Base-by-base conservation (phyloP, 2,797 vertebrate species). In the Nannoperca obscura region DNA sequence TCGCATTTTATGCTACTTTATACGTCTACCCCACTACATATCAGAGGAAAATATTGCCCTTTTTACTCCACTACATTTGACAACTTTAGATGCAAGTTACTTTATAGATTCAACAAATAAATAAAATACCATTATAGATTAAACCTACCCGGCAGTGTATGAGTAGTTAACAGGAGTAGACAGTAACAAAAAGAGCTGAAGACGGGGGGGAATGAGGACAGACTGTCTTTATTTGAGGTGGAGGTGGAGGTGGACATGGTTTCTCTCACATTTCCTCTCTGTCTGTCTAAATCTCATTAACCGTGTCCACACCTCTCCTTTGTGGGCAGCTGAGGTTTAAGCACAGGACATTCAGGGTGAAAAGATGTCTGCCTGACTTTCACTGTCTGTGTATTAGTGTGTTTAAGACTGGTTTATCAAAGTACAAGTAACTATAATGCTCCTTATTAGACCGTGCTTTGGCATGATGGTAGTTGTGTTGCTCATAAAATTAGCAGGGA, bases 241-340 rank as follows among this genome's bases (percentile, higher is more conserved):
- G 20, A 71, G 22, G 40, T 69, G 65, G 63, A 78, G 82, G 84
- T 40, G 76, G 80, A 61, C 66, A 74, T 63, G 67, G 64, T 69
- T 85, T 85, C 46, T 80, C 74, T 85, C 38, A 38, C 55, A 61
- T 71, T 73, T 76, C 53, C 44, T 58, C 24, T 32, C 62, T 61
- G 46, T 79, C 55, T 74, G 27, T 84, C 55, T 74, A 74, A 82
- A 80, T 80, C 80, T 88, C 60, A 81, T 89, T 78, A 86, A 63
- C 50, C 12, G 50, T 82, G 76, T 79, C 66, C 64, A 53, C 65
- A 76, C 69, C 27, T 74, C 40, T 55, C 53, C 27, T 64, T 44
- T 71, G 79, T 71, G 34, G 65, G 57, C 52, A 74, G 65, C 72
- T 24, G 40, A 55, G 24, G 58, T 74, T 81, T 71, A 74, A 59